These are phyloP conservation scores for Fabriciana adippe DNA, from an alignment of 2,888 invertebrate species.

Conservation along the genomic window DNA sequence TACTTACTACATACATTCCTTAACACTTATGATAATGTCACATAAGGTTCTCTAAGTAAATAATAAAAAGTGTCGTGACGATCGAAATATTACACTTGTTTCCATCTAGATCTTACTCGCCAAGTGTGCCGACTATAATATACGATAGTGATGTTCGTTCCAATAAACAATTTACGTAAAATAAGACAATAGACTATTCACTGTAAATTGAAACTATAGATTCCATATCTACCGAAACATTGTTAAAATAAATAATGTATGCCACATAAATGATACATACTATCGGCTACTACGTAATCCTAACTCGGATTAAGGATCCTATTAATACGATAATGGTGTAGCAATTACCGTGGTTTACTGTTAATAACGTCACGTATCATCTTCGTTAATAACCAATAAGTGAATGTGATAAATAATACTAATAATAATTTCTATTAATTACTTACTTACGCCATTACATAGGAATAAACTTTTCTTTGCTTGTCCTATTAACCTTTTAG, in stretches of 20 bases:
- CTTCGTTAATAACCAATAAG: not conserved
- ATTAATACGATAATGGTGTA: slow-evolving; percentile 12
- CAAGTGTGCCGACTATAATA: too few species aligned
- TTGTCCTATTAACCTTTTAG: too few species aligned
- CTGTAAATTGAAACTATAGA: not conserved
- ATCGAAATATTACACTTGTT: too few species aligned
- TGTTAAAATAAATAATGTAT: slow-evolving; percentile 17
- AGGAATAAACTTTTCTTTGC: too few species aligned
- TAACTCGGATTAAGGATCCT: slow-evolving; percentile 13
- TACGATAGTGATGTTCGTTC: too few species aligned
- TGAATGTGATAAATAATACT: not conserved
- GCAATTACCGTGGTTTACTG: slow-evolving; percentile 9
- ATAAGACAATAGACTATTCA: not conserved
- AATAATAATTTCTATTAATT: too few species aligned
- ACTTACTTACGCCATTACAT: too few species aligned
- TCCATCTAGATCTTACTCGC: too few species aligned
- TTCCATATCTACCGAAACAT: slow-evolving; percentile 12
- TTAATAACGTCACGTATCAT: slow-evolving; percentile 5
- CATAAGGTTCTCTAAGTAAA: too few species aligned
- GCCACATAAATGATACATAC: slow-evolving; percentile 4
- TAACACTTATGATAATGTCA: too few species aligned
- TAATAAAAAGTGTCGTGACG: too few species aligned
- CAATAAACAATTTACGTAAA: not conserved
- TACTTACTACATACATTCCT: too few species aligned
- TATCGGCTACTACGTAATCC: slow-evolving; percentile 18